Conservation (phyloP, 2,113 vertebrate species). For the Ameiurus melas region DNA sequence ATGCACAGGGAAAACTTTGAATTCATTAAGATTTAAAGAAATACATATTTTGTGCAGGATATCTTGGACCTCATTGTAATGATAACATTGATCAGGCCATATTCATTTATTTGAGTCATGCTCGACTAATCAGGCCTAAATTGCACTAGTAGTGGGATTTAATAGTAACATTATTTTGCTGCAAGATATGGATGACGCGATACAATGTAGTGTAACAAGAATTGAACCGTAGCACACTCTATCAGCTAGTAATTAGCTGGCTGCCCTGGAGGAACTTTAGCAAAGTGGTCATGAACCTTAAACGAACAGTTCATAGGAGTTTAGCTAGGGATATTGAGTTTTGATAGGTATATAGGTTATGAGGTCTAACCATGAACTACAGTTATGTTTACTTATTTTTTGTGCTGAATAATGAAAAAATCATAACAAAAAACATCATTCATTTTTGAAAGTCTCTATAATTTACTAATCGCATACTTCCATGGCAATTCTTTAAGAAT, state of each 20-base stretch:
- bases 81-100: constrained; percentile 25
- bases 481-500: not conserved
- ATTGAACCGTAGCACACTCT: not conserved
- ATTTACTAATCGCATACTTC: not conserved
- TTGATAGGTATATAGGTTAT: not conserved
- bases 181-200: not conserved
- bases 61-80: constrained; percentile 24
- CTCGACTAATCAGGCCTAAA: constrained; percentile 19
- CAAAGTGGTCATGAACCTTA: not conserved
- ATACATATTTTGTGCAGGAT: constrained; percentile 51
- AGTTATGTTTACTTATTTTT: not conserved
- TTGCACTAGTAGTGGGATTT: constrained; percentile 9
- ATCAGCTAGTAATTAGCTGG: not conserved
- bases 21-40: constrained; percentile 59
- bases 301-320: not conserved
- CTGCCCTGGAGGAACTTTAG: not conserved
- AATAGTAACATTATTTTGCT: constrained; percentile 23
- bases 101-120: constrained; percentile 18
- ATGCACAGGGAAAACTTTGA: constrained; percentile 40
- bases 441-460: not conserved
- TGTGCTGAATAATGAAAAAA: not conserved
- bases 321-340: not conserved
- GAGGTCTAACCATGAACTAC: not conserved
- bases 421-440: not conserved
- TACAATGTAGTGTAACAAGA: not conserved